Conservation (phyloP, 2,888 invertebrate genomes). For the Rotaria sp. region DNA sequence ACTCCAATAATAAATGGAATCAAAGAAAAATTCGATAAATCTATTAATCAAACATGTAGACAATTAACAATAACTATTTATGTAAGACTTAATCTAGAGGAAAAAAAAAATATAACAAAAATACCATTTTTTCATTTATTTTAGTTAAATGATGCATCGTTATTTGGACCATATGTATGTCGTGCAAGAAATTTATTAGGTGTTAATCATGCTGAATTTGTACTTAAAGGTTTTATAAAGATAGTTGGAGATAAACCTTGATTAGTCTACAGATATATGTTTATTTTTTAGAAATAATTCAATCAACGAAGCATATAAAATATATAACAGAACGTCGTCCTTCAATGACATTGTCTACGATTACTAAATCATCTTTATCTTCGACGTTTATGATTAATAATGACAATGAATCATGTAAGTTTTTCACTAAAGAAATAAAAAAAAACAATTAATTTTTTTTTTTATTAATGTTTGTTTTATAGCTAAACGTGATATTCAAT, state of each 20-base stretch:
- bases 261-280: background rate
- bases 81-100: background rate
- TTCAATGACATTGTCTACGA: background rate
- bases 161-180: slow-evolving; percentile 10
- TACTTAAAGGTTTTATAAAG: background rate
- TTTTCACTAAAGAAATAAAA: background rate
- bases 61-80: background rate
- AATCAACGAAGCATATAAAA: background rate
- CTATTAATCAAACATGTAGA: background rate
- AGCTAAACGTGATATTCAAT: background rate
- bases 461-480: background rate
- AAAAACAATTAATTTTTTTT: background rate
- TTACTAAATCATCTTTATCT: background rate
- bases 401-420: background rate
- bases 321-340: background rate
- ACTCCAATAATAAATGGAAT: background rate
- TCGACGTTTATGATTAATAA: background rate
- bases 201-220: background rate
- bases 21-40: background rate
- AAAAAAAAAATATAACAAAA: too few relatives aligned
- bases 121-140: background rate
- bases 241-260: background rate
- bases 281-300: background rate
- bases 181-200: background rate
- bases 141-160: background rate